Evolutionary conservation across 2,113 vertebrate species (phyloP).

Genomic region (Trachemys scripta): DNA sequence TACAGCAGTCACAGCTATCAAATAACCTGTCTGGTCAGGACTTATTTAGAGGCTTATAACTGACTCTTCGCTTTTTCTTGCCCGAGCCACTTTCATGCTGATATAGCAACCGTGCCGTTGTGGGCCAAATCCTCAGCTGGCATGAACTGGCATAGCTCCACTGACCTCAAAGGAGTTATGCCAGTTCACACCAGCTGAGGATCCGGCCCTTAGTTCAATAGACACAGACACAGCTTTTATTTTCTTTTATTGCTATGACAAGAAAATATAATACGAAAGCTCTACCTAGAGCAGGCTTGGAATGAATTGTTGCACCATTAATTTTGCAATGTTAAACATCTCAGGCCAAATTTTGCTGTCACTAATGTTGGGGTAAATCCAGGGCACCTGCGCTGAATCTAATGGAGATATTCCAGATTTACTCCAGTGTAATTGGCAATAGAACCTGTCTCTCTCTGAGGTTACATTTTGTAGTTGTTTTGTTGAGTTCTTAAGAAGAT

Average conservation of each 20-base stretch:
- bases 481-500: not conserved
- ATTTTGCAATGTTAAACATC: not conserved
- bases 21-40: not conserved
- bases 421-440: not conserved
- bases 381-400: not conserved
- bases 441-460: not conserved
- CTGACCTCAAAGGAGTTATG: not conserved
- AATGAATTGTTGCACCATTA: not conserved
- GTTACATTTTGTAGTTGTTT: not conserved
- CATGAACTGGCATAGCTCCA: not conserved
- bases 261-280: not conserved
- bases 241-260: not conserved
- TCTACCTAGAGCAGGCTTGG: not conserved
- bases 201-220: not conserved
- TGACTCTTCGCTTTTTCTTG: not conserved
- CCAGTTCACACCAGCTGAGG: not conserved
- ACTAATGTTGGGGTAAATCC: not conserved
- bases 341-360: not conserved
- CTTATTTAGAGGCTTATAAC: not conserved
- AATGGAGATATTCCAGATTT: not conserved
- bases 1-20: not conserved
- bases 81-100: not conserved
- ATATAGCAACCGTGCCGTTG: accelerated
- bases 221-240: not conserved
- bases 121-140: not conserved